Evolutionary conservation across 1,140 invertebrate species (phyloP), one percentile per base, ranked within the genome.

Genomic region (Diorhabda sublineata): DNA sequence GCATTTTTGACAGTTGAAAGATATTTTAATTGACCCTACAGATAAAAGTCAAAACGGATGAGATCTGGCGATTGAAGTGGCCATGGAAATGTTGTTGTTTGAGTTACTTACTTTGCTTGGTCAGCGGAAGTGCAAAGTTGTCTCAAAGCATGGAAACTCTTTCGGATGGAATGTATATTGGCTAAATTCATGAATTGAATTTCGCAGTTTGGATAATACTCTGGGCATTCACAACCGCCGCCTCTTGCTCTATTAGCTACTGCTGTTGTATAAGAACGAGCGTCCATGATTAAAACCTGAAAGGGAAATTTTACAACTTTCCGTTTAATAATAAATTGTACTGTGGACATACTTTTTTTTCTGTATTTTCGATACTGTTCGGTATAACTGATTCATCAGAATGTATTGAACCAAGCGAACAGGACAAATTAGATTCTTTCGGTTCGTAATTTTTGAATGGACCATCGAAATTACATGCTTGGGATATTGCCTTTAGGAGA

Each of bases 161-260:
- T 94, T 45, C 97, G 85, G 76, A 98, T 94, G 64, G 92, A 90
- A 83, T 98, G 97, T 71, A 99, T 98, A 82, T 99, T 99, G 62
- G 95, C 92, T 80, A 99, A 83, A 82, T 93, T 93, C 96, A 98
- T 98, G 80, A 98, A 99, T 79, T 96, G 90, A 67, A 98, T 96
- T 82, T 98, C 96, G 77, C 94, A 94, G 76, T 88, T 90, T 0
- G 91, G 89, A 84, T 98, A 98, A 86, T 97, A 97, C 81, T 95
- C 93, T n/a, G 91, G 88, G 82, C 93, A 97, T 82, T 99, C 97
- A 81, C 92, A 96, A 42, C 97, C 97, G 61, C 97, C 97, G 45
- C 97, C 96, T 69, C 96, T 90, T 2, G 95, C 95, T 71, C 96
- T 84, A 85, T 98, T 99, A 9, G 95, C 96, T 47, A 98, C 91